Base-by-base conservation (phyloP, 2,113 vertebrate genomes). In the Athene cunicularia region DNA sequence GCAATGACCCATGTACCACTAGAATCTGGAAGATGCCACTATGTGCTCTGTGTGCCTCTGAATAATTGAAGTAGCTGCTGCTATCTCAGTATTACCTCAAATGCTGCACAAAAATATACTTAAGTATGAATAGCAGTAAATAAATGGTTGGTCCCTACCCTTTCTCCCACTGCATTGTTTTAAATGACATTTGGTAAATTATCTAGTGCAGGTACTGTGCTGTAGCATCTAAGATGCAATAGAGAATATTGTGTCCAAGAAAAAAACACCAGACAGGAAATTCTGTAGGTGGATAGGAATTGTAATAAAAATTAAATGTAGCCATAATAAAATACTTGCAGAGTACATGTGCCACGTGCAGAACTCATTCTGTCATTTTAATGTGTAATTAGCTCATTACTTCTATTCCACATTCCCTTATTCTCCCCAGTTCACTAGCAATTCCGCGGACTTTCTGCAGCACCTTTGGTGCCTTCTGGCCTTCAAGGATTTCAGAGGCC, bases 201-300 rank as follows among this genome's bases (percentile, higher is more conserved):
- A 47, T 63, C 55, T 75, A 2, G 35, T 87, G 43, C 12, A 32
- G 45, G 32, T 56, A 9, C 53, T 47, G 35, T 58, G 20, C 80
- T 66, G 1, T 53, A 59, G 41, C 77, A n/a, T 37, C 59, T 71
- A 17, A 75, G 80, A 50, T 47, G 56, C 58, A 81, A 27, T 22
- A 50, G 37, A 60, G 49, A 82, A 32, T 93, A 59, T 21, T 50
- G 23, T 14, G 2, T 67, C 73, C 77, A 80, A 87, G 64, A 49
- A 41, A 77, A 80, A 80, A 74, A n/a, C 32, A 87, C 37, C 23
- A 56, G 74, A 52, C 76, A 86, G 80, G 76, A 94, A 96, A 70
- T 90, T 90, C 88, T 94, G 74, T 92, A 86, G 74, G 53, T 90
- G 75, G 71, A 76, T 80, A 92, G 88, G 85, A 96, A 95, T 90